These are phyloP conservation scores for Lampris megalopsis DNA, from an alignment of 2,113 vertebrate genomes.

Conservation along the genomic window DNA sequence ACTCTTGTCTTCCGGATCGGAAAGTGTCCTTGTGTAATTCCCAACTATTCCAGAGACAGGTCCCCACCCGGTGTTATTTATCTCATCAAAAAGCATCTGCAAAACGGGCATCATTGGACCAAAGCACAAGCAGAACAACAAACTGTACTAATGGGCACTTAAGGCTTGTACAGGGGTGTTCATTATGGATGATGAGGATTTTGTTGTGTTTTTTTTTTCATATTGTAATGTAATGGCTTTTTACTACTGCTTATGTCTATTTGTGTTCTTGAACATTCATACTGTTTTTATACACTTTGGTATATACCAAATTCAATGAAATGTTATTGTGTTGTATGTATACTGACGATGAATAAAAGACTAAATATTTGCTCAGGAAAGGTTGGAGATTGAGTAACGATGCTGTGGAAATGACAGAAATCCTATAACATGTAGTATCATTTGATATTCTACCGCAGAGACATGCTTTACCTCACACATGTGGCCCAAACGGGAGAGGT, in stretches of 20 bases:
- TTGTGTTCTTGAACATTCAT: conserved; percentile 47
- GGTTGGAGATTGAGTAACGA: conserved; percentile 68
- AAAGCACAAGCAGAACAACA: conserved; percentile 63
- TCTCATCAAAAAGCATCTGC: conserved; percentile 59
- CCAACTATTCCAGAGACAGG: conserved; percentile 50
- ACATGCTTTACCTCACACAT: conserved; percentile 50
- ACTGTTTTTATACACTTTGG: conserved; percentile 50
- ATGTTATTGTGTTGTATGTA: conserved; percentile 75
- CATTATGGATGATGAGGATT: conserved; percentile 45
- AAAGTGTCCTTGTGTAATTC: conserved; percentile 63
- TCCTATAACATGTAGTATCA: conserved; percentile 61
- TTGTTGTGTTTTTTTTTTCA: conserved; percentile 50
- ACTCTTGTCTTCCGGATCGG: conserved; percentile 50
- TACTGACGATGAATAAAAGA: conserved; percentile 68
- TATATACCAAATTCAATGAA: conserved; percentile 61
- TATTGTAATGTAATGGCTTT: conserved; percentile 45
- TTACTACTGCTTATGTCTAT: conserved; percentile 54
- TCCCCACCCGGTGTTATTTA: conserved; percentile 75
- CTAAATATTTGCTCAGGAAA: conserved; percentile 78
- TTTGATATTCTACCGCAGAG: conserved; percentile 30
- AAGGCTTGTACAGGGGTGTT: conserved; percentile 66
- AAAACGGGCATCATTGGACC: conserved; percentile 54
- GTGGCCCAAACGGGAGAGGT: conserved; percentile 43
- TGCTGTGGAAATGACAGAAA: conserved; percentile 61
- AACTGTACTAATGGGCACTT: conserved; percentile 59